These are phyloP conservation scores for Unio pictorum DNA, from an alignment of 2,888 invertebrate species.

Conservation along the genomic window DNA sequence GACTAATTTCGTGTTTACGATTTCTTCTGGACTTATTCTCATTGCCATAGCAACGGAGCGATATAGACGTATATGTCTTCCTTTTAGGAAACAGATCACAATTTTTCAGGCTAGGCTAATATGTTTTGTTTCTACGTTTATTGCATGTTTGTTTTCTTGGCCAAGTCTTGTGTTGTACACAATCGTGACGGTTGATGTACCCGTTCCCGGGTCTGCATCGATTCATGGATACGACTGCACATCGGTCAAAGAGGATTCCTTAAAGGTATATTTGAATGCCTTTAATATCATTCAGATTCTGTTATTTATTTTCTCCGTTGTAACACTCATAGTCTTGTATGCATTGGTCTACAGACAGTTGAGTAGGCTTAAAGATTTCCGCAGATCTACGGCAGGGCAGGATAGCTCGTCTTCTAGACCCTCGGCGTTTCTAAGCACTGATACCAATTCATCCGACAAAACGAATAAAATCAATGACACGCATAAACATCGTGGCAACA, in stretches of 20 bases:
- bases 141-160: slow-evolving; percentile 37
- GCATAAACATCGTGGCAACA: no score
- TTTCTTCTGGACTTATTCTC: slow-evolving; percentile 39
- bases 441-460: no score
- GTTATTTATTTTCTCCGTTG: slow-evolving; percentile 33
- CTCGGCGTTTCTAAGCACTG: no score
- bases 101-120: slow-evolving; percentile 35
- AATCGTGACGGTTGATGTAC: slow-evolving; percentile 34
- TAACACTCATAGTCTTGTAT: slow-evolving; percentile 41
- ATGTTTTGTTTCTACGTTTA: slow-evolving; percentile 8
- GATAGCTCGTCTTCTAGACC: no score
- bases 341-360: slow-evolving; percentile 35
- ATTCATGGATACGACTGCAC: slow-evolving; percentile 51
- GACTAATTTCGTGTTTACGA: slow-evolving; percentile 37
- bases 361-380: slow-evolving; percentile 6
- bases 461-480: no score
- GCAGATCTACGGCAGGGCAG: no score
- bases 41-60: slow-evolving; percentile 51
- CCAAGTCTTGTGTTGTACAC: slow-evolving; percentile 45
- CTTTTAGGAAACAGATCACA: slow-evolving; percentile 44
- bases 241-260: slow-evolving; percentile 24
- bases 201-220: slow-evolving; percentile 16
- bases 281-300: slow-evolving; percentile 44
- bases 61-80: slow-evolving; percentile 53
- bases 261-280: slow-evolving; percentile 33